Conservation (phyloP, 1,140 invertebrate genomes). For the Armadillidium nasatum region DNA sequence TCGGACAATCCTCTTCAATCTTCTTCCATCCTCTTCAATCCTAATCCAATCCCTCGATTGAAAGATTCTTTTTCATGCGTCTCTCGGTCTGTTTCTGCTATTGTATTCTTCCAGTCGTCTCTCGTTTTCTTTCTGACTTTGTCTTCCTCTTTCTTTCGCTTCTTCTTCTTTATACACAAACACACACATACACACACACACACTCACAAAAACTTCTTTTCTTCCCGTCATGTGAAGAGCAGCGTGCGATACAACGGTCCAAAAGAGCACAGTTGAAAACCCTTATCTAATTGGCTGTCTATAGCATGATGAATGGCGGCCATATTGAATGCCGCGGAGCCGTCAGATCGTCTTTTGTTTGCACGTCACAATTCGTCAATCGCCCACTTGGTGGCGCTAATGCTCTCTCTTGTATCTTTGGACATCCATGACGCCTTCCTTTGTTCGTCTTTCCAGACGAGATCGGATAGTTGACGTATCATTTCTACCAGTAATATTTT, state of each 20-base stretch:
- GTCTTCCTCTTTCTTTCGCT: not conserved
- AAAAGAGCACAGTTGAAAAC: slow-evolving; percentile 25
- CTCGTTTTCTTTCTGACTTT: not conserved
- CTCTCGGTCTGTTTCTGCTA: not conserved
- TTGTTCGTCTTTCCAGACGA: not conserved
- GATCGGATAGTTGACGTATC: not conserved
- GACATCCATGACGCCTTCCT: not conserved
- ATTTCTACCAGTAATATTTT: not conserved
- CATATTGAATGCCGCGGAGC: slow-evolving; percentile 40
- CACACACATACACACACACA: too few species aligned
- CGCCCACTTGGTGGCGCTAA: not conserved
- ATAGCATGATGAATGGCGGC: slow-evolving; percentile 39
- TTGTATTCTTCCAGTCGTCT: not conserved
- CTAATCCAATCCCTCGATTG: not conserved
- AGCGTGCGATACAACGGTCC: not conserved
- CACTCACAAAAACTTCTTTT: too few species aligned
- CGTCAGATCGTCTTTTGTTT: slow-evolving; percentile 39
- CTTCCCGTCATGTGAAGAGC: not conserved
- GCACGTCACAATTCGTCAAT: slow-evolving; percentile 40
- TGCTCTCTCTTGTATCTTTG: not conserved
- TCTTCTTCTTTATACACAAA: too few species aligned
- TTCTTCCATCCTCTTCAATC: not conserved
- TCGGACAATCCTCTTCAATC: not conserved
- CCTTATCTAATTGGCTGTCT: slow-evolving; percentile 40
- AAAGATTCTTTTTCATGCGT: not conserved